A percentile compares a stretch with the other conserved stretches of the same genome.
phyloP scores from a whole-genome alignment of 2,797 vertebrate species.

The Myoxocephalus aenaeus region DNA sequence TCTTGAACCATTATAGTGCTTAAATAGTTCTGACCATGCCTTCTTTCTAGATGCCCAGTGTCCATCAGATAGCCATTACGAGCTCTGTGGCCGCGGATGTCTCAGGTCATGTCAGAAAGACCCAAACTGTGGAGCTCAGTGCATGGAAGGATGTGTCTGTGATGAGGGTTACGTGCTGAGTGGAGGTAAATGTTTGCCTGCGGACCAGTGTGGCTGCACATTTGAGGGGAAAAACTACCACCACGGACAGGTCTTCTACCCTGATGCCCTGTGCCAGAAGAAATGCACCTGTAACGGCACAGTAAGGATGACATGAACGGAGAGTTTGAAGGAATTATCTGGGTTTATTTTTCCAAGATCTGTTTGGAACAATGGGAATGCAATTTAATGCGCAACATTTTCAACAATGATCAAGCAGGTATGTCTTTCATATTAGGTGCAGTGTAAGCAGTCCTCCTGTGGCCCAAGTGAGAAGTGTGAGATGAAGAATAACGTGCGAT shows the following conservation, averaged over 20 bases:
- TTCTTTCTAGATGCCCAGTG: constrained; percentile 77
- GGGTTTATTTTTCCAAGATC: not conserved
- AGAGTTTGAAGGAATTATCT: not conserved
- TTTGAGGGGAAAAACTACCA: constrained; percentile 72
- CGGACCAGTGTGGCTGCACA: constrained; percentile 80
- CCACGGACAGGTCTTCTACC: constrained; percentile 77
- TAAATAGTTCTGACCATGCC: not conserved
- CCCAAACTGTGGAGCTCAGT: constrained; percentile 68
- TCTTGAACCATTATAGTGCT: not conserved
- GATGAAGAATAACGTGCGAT: constrained; percentile 29
- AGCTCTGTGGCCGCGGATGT: constrained; percentile 78
- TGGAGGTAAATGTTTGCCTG: constrained; percentile 71
- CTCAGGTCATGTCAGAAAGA: constrained; percentile 70
- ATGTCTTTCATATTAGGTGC: constrained; percentile 36
- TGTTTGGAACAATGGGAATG: not conserved
- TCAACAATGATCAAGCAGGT: not conserved
- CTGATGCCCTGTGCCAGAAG: constrained; percentile 39
- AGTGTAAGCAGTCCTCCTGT: constrained; percentile 40
- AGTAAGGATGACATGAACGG: constrained; percentile 35
- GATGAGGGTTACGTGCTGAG: constrained; percentile 77
- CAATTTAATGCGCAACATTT: not conserved
- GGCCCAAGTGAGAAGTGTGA: constrained; percentile 42
- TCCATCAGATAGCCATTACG: constrained; percentile 82
- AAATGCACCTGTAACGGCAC: constrained; percentile 67
- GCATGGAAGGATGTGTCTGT: constrained; percentile 85